These are phyloP conservation scores for Coptodon rendalli DNA, from an alignment of 2,113 vertebrate genomes.

Conservation along the genomic window DNA sequence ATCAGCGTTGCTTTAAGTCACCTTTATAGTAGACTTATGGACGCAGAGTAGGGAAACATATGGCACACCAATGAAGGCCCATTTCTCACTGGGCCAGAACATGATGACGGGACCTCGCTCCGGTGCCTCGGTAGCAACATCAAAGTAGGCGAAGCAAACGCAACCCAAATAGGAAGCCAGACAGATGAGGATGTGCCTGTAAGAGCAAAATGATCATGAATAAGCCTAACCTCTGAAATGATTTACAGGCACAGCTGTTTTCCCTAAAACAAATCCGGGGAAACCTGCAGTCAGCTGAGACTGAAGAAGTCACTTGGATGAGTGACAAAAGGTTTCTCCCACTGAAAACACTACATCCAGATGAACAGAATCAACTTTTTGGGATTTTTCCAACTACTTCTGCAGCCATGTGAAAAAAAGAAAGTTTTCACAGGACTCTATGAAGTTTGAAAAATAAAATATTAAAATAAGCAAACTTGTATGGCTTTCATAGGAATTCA, in stretches of 20 bases:
- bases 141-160: constrained; percentile 96
- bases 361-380: not conserved
- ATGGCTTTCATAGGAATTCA: not conserved
- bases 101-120: constrained; percentile 93
- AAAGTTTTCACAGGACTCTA: not conserved
- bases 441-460: not conserved
- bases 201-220: not conserved
- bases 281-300: not conserved
- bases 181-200: constrained; percentile 96
- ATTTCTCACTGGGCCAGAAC: constrained; percentile 98
- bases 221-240: not conserved
- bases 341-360: not conserved
- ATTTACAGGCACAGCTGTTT: not conserved
- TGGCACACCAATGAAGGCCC: constrained; percentile 95
- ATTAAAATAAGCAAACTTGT: not conserved
- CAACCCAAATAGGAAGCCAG: constrained; percentile 94
- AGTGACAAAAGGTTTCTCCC: not conserved
- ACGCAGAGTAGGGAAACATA: constrained; percentile 90
- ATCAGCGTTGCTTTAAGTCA: constrained; percentile 75
- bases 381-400: not conserved
- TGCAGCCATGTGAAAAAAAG: not conserved
- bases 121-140: constrained; percentile 89
- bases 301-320: not conserved
- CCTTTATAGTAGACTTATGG: constrained; percentile 83
- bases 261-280: not conserved